These are phyloP conservation scores for Vandiemenella viatica DNA, from an alignment of 2,888 invertebrate species.

Conservation along the genomic window DNA sequence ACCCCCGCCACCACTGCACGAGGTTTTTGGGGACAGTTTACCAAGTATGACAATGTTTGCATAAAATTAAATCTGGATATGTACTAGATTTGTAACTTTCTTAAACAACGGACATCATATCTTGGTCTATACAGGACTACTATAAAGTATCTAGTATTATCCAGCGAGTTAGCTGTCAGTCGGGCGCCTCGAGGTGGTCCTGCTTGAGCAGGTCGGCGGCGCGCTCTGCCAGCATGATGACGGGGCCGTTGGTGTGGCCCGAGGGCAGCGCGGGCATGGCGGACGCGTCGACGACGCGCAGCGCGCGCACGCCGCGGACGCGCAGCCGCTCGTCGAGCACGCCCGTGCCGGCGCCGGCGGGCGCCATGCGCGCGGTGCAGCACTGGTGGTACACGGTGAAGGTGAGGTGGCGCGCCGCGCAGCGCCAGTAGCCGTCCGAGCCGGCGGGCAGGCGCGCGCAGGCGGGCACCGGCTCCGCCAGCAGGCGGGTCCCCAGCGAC, in stretches of 20 bases:
- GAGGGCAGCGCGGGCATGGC: background rate
- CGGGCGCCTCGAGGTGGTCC: too few relatives aligned
- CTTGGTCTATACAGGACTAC: too few relatives aligned
- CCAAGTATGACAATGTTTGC: too few relatives aligned
- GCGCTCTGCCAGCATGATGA: background rate
- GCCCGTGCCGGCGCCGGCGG: too few relatives aligned
- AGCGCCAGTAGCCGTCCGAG: constrained; percentile 22
- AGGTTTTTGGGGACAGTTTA: too few relatives aligned
- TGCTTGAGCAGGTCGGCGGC: background rate
- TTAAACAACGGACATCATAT: too few relatives aligned
- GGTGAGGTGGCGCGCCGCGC: constrained; percentile 19
- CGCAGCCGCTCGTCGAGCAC: background rate
- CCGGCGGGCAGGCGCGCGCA: background rate
- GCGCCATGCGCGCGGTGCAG: background rate
- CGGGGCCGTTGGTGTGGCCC: background rate
- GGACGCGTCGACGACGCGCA: background rate
- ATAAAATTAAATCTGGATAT: too few relatives aligned
- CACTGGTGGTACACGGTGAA: constrained; percentile 20
- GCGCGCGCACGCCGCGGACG: background rate
- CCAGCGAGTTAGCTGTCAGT: too few relatives aligned
- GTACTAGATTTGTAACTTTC: too few relatives aligned
- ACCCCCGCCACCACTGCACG: too few relatives aligned
- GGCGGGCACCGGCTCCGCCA: constrained; percentile 2
- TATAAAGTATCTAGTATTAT: too few relatives aligned
- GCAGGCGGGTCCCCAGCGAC: constrained; percentile 7